Percentiles rank a stretch among this genome's conserved stretches.
phyloP scores from a whole-genome alignment of 2,888 invertebrate species.

The Tipula vernalis region DNA sequence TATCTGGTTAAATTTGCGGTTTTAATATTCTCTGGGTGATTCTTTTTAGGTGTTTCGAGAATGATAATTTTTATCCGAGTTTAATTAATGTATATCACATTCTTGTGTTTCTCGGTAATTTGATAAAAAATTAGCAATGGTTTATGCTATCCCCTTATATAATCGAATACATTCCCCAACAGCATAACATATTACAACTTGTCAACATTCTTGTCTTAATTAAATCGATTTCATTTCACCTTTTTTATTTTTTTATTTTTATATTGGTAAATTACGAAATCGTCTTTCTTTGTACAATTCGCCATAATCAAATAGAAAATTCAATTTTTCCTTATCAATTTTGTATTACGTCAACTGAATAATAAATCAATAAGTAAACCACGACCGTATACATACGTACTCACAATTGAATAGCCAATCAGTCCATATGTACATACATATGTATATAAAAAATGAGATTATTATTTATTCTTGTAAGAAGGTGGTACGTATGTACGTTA shows the following conservation, averaged over 20 bases:
- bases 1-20: background rate
- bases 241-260: background rate
- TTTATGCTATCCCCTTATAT: background rate
- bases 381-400: background rate
- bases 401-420: background rate
- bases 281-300: background rate
- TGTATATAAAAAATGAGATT: background rate
- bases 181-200: background rate
- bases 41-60: background rate
- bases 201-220: background rate
- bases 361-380: background rate
- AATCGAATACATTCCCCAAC: background rate
- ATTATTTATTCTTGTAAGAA: background rate
- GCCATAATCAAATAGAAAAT: background rate
- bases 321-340: conserved; percentile 1
- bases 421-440: background rate
- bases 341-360: background rate
- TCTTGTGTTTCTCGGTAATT: background rate
- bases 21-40: background rate
- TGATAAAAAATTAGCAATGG: background rate
- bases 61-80: background rate
- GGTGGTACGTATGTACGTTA: background rate
- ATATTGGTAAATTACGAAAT: background rate
- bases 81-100: background rate
- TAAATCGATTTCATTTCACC: background rate